A percentile compares a stretch with the other conserved stretches of the same genome.
Conservation (phyloP, 2,797 vertebrate species). For the Lepus townsendii region DNA sequence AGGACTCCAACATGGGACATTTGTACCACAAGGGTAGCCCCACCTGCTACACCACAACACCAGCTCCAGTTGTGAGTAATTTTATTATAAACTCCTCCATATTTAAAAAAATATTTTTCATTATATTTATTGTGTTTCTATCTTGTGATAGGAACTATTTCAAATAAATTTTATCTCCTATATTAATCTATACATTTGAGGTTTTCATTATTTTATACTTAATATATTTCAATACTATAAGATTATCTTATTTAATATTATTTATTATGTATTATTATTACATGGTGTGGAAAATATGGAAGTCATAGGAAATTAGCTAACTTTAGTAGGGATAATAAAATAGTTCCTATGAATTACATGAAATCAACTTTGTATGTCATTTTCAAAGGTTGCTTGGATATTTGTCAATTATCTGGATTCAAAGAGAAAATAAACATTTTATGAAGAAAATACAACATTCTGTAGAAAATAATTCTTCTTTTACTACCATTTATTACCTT, state of each 20-base stretch:
- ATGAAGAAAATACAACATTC: not conserved
- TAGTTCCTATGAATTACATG: not conserved
- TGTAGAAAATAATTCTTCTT: not conserved
- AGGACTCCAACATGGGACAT: too few species aligned
- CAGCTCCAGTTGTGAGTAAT: too few species aligned
- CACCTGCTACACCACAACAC: too few species aligned
- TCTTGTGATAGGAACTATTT: not conserved
- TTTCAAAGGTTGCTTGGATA: not conserved
- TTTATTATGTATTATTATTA: not conserved
- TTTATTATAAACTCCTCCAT: too few species aligned
- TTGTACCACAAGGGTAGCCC: too few species aligned
- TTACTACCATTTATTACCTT: not conserved
- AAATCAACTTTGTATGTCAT: not conserved
- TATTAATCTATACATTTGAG: not conserved
- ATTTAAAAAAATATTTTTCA: not conserved
- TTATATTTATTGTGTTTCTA: not conserved
- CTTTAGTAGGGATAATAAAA: not conserved
- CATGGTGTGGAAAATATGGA: not conserved
- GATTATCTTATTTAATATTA: not conserved
- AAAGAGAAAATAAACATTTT: not conserved
- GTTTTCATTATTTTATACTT: not conserved
- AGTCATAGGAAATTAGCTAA: not conserved
- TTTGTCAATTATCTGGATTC: conserved; percentile 17
- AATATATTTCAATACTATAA: not conserved
- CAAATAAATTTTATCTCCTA: not conserved